These are phyloP conservation scores for Plusia festucae DNA, from an alignment of 2,888 invertebrate species.

Conservation along the genomic window DNA sequence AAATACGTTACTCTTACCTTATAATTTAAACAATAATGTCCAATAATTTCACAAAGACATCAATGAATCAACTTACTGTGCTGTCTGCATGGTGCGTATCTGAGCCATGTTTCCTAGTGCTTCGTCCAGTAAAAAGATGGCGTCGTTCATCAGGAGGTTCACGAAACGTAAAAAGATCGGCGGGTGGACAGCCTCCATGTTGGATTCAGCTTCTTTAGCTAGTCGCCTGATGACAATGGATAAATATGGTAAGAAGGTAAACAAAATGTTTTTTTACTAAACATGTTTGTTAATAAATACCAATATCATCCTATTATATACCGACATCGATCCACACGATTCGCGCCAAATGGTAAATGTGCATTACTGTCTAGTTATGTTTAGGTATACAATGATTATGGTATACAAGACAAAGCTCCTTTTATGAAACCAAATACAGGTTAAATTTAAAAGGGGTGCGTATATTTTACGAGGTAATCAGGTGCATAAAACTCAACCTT, in stretches of 20 bases:
- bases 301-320: too few species aligned
- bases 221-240: slow-evolving; percentile 86
- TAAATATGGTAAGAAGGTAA: not conserved
- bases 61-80: slow-evolving; percentile 87
- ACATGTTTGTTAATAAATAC: too few species aligned
- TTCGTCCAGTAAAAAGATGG: slow-evolving; percentile 98
- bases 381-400: too few species aligned
- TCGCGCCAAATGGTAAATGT: too few species aligned
- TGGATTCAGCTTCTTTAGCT: slow-evolving; percentile 94
- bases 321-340: not conserved
- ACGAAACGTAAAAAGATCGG: slow-evolving; percentile 98
- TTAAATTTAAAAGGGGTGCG: too few species aligned
- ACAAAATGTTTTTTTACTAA: not conserved
- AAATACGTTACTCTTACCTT: too few species aligned
- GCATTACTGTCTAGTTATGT: too few species aligned
- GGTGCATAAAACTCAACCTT: too few species aligned
- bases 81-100: slow-evolving; percentile 94
- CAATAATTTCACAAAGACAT: slow-evolving; percentile 3
- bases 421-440: too few species aligned
- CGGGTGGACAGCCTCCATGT: slow-evolving; percentile 97
- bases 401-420: too few species aligned
- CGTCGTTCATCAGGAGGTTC: slow-evolving; percentile 99
- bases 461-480: too few species aligned
- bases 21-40: too few species aligned
- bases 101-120: slow-evolving; percentile 96